Evolutionary conservation across 1,140 invertebrate species (phyloP).

Genomic region (Tetragnatha versicolor): DNA sequence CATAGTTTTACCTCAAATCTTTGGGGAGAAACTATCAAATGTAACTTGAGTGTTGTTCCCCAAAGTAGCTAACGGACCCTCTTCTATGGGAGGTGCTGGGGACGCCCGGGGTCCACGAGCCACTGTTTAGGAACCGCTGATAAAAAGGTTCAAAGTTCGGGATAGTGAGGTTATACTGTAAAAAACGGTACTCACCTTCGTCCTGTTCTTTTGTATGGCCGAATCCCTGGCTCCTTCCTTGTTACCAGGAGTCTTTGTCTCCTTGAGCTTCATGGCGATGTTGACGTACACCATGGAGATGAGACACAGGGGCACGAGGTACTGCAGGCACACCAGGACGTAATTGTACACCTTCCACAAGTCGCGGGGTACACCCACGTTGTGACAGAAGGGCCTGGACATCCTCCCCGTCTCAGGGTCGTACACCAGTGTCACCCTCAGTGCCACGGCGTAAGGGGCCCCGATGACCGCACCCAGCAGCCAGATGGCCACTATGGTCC

Average conservation of each 20-base stretch:
- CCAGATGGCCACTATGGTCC: slow-evolving; percentile 62
- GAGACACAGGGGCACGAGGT: slow-evolving; percentile 77
- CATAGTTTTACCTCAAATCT: too few species aligned
- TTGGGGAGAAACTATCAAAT: too few species aligned
- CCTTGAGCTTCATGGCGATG: slow-evolving; percentile 79
- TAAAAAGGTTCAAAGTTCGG: too few species aligned
- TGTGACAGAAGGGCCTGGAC: slow-evolving; percentile 70
- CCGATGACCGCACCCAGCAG: slow-evolving; percentile 58
- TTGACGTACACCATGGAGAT: slow-evolving; percentile 80
- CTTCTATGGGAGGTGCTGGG: too few species aligned
- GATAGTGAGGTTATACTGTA: too few species aligned
- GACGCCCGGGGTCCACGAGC: too few species aligned
- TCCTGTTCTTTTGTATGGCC: slow-evolving; percentile 79
- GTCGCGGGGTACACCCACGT: slow-evolving; percentile 67
- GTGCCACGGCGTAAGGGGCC: slow-evolving; percentile 60
- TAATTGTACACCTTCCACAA: slow-evolving; percentile 67
- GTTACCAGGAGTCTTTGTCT: slow-evolving; percentile 77
- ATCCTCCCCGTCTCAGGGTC: background rate
- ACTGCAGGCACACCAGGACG: slow-evolving; percentile 72
- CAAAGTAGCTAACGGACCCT: too few species aligned
- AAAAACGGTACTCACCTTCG: slow-evolving; percentile 80
- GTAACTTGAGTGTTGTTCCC: too few species aligned
- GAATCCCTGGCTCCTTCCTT: slow-evolving; percentile 77
- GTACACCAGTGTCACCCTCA: slow-evolving; percentile 58
- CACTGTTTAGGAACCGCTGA: too few species aligned